A percentile compares a stretch with the other conserved stretches of the same genome.
phyloP scores from a whole-genome alignment of 2,888 invertebrate genomes.

The Plemyria rubiginata region DNA sequence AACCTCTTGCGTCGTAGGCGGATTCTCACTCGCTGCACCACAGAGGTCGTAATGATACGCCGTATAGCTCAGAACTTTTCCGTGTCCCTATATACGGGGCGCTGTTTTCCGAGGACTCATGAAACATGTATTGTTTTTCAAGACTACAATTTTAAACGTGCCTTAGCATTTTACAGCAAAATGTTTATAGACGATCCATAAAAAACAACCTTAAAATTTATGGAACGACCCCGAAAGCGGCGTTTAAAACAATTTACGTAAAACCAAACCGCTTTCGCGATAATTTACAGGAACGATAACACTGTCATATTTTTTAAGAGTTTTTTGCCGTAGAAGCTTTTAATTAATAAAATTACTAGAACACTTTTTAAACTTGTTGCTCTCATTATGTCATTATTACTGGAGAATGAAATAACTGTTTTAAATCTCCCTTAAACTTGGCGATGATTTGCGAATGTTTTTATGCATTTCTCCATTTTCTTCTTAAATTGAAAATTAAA shows the following conservation, averaged over 20 bases:
- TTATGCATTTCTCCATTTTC: background rate
- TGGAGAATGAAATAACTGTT: background rate
- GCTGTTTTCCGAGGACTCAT: background rate
- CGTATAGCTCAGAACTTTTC: too few species aligned
- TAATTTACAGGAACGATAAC: constrained; percentile 22
- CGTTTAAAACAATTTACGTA: constrained; percentile 32
- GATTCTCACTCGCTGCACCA: too few species aligned
- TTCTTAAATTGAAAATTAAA: too few species aligned
- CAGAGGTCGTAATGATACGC: too few species aligned
- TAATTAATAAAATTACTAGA: constrained; percentile 17
- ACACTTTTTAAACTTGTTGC: constrained; percentile 25
- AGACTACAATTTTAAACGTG: background rate
- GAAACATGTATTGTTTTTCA: background rate
- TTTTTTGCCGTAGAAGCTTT: constrained; percentile 11
- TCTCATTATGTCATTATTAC: too few species aligned
- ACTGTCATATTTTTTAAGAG: constrained; percentile 18
- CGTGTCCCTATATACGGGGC: too few species aligned
- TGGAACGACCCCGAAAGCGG: constrained; percentile 18
- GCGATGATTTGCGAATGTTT: background rate
- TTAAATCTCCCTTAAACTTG: background rate
- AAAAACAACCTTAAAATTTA: constrained; percentile 25
- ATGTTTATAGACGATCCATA: constrained; percentile 18
- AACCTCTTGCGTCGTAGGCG: too few species aligned
- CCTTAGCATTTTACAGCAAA: constrained; percentile 7
- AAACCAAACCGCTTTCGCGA: constrained; percentile 14